Base-by-base conservation (phyloP, 2,888 invertebrate genomes). In the Abscondita cerata region DNA sequence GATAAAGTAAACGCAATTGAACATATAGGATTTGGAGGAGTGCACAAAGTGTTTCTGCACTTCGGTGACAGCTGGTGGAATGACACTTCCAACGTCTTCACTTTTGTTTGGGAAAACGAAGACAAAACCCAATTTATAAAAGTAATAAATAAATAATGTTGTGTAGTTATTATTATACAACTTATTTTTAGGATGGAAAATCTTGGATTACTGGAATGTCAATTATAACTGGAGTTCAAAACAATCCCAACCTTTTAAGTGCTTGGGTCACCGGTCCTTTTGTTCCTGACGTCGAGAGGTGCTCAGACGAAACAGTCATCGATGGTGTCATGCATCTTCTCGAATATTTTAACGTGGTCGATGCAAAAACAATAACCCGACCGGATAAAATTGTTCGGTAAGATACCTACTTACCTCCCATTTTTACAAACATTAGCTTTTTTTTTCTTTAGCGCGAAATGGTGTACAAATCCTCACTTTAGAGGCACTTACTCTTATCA, bases 31-130 rank as follows among this genome's bases (percentile, higher is more conserved):
- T 85, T 87, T 66, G 90, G 89, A 0, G 83, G 83, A 0, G 86
- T 88, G 1, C 83, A 85, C 62, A 91, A 91, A 78, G 82, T 91
- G 9, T 84, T 84, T 62, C 68, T 91, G 0, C 78, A 81, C 9
- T 91, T 87, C 73, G 79, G 84, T 0, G 73, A 81, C n/a, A 77
- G 80, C 0, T 89, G 89, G 86, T 89, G 89, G 89, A 78, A 81
- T 1, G 70, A 76, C 18, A 34, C 56, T 34, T 62, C 55, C 41
- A 74, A 75, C 13, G 83, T 84, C 0, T 82, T 84, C 52, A 78
- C 76, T 31, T 72, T 86, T 20, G 55, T 86, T 1, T 87, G 86
- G 86, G 81, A 78, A 2, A 73, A 82, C 1, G 75, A 80, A 54
- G 83, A 84, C 52, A 68, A n/a, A n/a, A n/a, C n/a, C n/a, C n/a